phyloP scores from a whole-genome alignment of 1,140 invertebrate genomes.

The Tetramorium parvispinum region DNA sequence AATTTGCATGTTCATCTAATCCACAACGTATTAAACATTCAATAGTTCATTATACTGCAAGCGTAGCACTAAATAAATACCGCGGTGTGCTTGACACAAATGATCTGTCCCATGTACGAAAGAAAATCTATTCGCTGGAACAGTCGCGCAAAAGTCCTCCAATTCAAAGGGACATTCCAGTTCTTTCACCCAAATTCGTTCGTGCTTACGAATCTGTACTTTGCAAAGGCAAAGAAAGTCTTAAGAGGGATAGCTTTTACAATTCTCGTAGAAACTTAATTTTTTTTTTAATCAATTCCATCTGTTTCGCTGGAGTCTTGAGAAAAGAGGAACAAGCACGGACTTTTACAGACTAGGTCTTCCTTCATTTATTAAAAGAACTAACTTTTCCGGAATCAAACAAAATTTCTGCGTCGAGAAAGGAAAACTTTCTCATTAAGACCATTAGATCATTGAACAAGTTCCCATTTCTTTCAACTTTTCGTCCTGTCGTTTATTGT shows the following conservation, averaged over 20 bases:
- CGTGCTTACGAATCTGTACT: constrained; percentile 25
- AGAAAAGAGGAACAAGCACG: constrained; percentile 26
- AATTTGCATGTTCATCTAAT: constrained; percentile 57
- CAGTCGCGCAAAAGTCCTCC: neutral
- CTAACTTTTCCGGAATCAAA: constrained; percentile 47
- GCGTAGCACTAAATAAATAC: constrained; percentile 45
- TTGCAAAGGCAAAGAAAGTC: neutral
- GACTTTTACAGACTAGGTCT: constrained; percentile 35
- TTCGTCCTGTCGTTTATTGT: constrained; percentile 7
- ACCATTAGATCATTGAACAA: constrained; percentile 34
- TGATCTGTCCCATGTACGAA: neutral
- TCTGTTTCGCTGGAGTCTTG: constrained; percentile 36
- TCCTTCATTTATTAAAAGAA: constrained; percentile 59
- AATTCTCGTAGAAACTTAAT: constrained; percentile 41
- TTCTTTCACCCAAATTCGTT: constrained; percentile 5
- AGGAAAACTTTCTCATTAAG: constrained; percentile 56
- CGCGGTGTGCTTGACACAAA: constrained; percentile 21
- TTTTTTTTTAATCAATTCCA: constrained; percentile 58
- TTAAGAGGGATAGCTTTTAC: constrained; percentile 47
- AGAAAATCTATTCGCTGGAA: constrained; percentile 17
- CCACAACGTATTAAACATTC: constrained; percentile 54
- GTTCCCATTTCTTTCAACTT: constrained; percentile 13
- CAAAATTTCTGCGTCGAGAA: constrained; percentile 46
- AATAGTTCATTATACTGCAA: constrained; percentile 37
- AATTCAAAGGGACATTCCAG: neutral